phyloP scores from a whole-genome alignment of 2,113 vertebrate genomes.

The Urocynchramus pylzowi region DNA sequence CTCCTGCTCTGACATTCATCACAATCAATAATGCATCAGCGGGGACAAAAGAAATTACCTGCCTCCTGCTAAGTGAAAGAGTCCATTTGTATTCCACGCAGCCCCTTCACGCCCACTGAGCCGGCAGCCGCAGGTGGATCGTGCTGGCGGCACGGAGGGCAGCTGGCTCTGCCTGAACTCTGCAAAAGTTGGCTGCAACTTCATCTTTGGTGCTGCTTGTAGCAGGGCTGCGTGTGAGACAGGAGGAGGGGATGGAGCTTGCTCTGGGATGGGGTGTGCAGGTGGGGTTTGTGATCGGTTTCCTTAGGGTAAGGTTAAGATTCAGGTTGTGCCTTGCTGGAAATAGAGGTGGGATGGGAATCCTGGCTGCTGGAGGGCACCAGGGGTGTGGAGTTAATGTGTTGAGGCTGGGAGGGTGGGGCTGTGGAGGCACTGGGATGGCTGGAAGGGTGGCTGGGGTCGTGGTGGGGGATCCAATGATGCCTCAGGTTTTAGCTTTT shows the following conservation, averaged over 20 bases:
- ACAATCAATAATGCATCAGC: conserved; percentile 84
- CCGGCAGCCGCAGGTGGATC: conserved; percentile 45
- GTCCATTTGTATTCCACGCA: conserved; percentile 72
- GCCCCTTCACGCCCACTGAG: conserved; percentile 65
- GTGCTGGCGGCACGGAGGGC: not conserved
- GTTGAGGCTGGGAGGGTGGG: not conserved
- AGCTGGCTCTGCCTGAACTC: not conserved
- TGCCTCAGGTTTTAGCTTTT: not conserved
- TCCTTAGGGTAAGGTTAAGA: not conserved
- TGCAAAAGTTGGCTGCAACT: not conserved
- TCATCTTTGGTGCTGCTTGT: accelerated
- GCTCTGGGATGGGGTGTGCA: accelerated
- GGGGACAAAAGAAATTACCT: conserved; percentile 83
- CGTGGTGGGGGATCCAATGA: accelerated
- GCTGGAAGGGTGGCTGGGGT: not conserved
- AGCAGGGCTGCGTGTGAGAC: accelerated
- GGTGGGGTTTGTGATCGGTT: not conserved
- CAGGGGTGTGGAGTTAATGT: accelerated
- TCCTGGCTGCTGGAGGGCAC: not conserved
- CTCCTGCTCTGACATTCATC: conserved; percentile 80
- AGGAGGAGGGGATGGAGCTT: accelerated
- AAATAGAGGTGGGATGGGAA: not conserved
- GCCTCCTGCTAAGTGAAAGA: conserved; percentile 77
- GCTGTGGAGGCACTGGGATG: not conserved
- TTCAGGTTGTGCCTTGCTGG: not conserved